phyloP scores from a whole-genome alignment of 1,140 invertebrate species.

The Drosophila pallidifrons region DNA sequence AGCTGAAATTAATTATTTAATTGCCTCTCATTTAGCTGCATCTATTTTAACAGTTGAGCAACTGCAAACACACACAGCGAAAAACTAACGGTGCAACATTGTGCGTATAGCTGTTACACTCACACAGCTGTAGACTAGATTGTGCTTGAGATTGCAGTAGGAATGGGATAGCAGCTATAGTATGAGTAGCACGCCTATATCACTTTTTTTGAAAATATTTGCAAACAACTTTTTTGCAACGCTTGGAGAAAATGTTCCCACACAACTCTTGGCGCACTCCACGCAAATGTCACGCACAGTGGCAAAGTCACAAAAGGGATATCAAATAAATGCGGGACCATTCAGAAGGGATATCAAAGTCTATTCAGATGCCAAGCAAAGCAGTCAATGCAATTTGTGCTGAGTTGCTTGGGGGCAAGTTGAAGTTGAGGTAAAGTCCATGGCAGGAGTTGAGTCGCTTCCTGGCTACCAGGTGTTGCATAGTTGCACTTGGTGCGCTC shows the following conservation, averaged over 20 bases:
- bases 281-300: conserved; percentile 82
- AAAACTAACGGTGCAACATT: conserved; percentile 15
- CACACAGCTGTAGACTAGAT: conserved; percentile 37
- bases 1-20: background rate
- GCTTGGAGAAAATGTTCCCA: conserved; percentile 65
- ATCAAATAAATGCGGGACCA: conserved; percentile 77
- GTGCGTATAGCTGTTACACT: conserved; percentile 59
- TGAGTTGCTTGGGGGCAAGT: conserved; percentile 39
- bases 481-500: conserved; percentile 61
- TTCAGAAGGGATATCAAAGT: conserved; percentile 53
- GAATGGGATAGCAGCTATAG: background rate
- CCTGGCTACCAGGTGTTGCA: conserved; percentile 75
- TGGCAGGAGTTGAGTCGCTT: conserved; percentile 10
- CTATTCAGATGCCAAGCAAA: conserved; percentile 39
- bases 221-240: conserved; percentile 35
- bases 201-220: conserved; percentile 57
- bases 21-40: background rate
- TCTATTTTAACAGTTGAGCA: conserved; percentile 22
- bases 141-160: conserved; percentile 6
- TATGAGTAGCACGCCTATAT: conserved; percentile 34
- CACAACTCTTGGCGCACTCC: conserved; percentile 68
- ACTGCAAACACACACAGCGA: background rate
- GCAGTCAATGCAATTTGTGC: conserved; percentile 43
- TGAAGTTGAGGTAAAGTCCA: conserved; percentile 4
- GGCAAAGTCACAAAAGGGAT: conserved; percentile 73